Conservation (phyloP, 2,113 vertebrate species). For the Laterallus jamaicensis region DNA sequence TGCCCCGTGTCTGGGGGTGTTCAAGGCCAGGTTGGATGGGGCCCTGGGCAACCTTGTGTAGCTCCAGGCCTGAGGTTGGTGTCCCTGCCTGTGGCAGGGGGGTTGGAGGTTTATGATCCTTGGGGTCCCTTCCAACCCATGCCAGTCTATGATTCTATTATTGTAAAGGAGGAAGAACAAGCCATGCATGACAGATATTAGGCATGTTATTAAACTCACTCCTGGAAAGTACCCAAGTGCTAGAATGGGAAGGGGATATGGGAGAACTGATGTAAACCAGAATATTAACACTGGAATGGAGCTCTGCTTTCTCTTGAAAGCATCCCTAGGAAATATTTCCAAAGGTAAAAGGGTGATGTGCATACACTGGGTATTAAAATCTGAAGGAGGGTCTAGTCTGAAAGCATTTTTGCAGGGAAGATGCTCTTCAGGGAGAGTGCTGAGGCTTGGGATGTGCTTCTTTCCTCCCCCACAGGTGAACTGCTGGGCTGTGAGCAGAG, state of each 20-base stretch:
- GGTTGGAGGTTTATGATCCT: no score
- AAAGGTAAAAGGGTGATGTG: not conserved
- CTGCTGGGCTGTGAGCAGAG: not conserved
- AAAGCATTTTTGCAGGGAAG: not conserved
- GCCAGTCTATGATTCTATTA: not conserved
- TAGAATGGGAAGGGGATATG: not conserved
- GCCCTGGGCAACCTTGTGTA: no score
- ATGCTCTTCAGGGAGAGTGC: accelerated
- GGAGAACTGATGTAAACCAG: not conserved
- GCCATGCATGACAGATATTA: not conserved
- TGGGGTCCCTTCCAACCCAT: no score
- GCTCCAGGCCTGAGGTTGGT: no score
- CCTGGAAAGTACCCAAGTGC: not conserved
- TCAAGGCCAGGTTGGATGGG: no score
- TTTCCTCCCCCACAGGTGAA: no score
- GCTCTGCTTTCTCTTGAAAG: not conserved
- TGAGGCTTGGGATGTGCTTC: not conserved
- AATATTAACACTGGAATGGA: not conserved
- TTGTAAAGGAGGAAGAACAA: not conserved
- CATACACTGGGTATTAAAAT: not conserved
- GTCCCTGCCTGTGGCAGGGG: no score
- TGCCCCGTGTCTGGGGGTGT: no score
- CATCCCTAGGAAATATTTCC: not conserved
- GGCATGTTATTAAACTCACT: not conserved
- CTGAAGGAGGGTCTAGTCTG: not conserved